A percentile compares a stretch with the other conserved stretches of the same genome.
phyloP scores from a whole-genome alignment of 2,797 vertebrate species.

The Echiichthys vipera region DNA sequence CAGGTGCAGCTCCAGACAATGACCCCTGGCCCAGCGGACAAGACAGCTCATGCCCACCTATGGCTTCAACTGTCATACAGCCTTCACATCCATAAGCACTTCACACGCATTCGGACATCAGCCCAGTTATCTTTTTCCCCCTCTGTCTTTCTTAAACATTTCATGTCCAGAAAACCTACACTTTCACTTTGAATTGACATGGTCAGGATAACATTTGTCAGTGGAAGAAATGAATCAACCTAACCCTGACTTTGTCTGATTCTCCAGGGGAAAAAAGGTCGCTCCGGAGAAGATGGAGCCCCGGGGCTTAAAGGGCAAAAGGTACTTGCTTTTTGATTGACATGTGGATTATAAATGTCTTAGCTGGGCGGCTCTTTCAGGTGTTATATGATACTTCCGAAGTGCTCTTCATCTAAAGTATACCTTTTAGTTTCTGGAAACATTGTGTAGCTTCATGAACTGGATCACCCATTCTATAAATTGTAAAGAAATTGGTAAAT shows the following conservation, averaged over 20 bases:
- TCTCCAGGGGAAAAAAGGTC: constrained; percentile 92
- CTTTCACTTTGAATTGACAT: constrained; percentile 1
- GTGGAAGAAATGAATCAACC: not conserved
- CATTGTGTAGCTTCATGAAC: not conserved
- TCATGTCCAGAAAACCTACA: not conserved
- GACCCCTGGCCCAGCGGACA: constrained; percentile 60
- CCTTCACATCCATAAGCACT: constrained; percentile 11
- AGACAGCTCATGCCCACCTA: constrained; percentile 60
- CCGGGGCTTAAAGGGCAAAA: constrained; percentile 89
- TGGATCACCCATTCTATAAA: not conserved
- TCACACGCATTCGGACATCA: constrained; percentile 17
- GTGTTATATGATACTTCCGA: constrained; percentile 12
- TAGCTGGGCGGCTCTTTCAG: constrained; percentile 8
- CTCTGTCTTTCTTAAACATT: constrained; percentile 21
- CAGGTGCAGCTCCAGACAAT: constrained; percentile 73
- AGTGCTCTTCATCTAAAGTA: constrained; percentile 4
- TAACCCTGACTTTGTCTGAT: constrained; percentile 54
- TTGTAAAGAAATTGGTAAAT: not conserved
- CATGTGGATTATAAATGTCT: constrained; percentile 17
- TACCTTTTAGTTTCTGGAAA: not conserved
- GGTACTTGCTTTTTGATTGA: constrained; percentile 77
- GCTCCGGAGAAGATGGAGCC: constrained; percentile 88
- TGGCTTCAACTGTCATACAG: constrained; percentile 18
- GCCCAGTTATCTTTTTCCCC: not conserved
- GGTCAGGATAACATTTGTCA: constrained; percentile 11